Evolutionary conservation across 2,113 vertebrate genomes (phyloP), one percentile per base, ranked within the genome.

Genomic region (Zosterops japonicus): DNA sequence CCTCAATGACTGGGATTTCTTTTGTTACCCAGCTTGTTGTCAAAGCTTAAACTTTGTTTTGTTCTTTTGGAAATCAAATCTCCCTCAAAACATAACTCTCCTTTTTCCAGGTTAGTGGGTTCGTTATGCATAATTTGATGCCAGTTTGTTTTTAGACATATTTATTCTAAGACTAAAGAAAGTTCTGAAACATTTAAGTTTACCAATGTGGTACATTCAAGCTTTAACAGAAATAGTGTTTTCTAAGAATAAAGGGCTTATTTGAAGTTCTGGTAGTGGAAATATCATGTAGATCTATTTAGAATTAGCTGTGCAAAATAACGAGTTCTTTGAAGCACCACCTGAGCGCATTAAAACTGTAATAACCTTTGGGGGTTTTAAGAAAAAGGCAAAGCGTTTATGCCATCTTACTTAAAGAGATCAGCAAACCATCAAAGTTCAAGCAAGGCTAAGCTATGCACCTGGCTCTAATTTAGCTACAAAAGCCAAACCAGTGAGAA

Each of bases 11-110:
- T 83, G 72, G 27, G 18, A 47, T 65, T 86, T 85, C 88, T 90
- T 96, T 95, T 97, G 85, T 97, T 67, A 61, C n/a, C 11, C 39
- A 67, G 53, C 76, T 93, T 95, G 87, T 90, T 95, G 82, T 92
- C 75, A 92, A 86, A 89, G 90, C 60, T 89, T 81, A 87, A 80
- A 89, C 39, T 93, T 79, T 31, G 42, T 92, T 95, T 93, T 80
- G 29, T 87, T 94, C 31, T 60, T 92, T 75, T 93, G 75, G 77
- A 93, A 93, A 95, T 60, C 0, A 9, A 89, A 78, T 86, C 42
- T 79, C 53, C 69, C 83, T 82, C 64, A 76, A 91, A 93, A 94
- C 35, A 29, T 22, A 91, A 79, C 64, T 92, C 49, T 56, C 25
- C 5, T 47, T 85, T 50, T 89, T 68, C 31, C 60, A 93, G 31